A percentile compares a stretch with the other conserved stretches of the same genome.
phyloP scores from a whole-genome alignment of 2,888 invertebrate species.

The Uropetala carovei region DNA sequence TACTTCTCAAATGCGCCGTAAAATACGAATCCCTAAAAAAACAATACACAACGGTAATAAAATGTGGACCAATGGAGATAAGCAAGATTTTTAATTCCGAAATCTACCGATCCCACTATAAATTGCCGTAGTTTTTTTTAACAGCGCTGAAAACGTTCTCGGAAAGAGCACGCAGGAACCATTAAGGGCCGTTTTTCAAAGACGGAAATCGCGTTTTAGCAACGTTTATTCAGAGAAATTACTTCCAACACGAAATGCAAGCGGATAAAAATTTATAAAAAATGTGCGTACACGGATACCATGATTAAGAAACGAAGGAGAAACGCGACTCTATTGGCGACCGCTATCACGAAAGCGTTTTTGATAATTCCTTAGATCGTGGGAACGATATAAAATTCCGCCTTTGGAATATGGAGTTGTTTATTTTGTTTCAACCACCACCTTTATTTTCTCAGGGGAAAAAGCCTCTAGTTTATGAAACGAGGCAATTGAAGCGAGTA shows the following conservation, averaged over 20 bases:
- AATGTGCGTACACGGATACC: background rate
- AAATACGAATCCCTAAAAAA: no score
- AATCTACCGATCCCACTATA: no score
- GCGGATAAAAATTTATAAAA: background rate
- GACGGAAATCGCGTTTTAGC: background rate
- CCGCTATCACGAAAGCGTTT: background rate
- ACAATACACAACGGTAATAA: no score
- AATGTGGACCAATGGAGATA: no score
- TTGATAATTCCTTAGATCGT: background rate
- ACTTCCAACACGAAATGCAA: background rate
- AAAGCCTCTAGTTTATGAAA: conserved; percentile 3
- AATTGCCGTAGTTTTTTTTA: no score
- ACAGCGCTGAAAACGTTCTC: no score
- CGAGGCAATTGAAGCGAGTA: background rate
- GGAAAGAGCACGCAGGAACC: background rate
- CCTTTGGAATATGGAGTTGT: background rate
- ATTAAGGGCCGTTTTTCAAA: background rate
- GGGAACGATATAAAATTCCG: background rate
- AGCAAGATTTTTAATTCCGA: no score
- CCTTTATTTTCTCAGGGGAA: background rate
- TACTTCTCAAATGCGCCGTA: no score
- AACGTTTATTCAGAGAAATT: background rate
- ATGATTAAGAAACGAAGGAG: background rate
- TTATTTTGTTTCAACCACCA: background rate
- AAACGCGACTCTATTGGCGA: background rate